Base-by-base conservation (phyloP, 2,113 vertebrate species). In the Malurus elegans region DNA sequence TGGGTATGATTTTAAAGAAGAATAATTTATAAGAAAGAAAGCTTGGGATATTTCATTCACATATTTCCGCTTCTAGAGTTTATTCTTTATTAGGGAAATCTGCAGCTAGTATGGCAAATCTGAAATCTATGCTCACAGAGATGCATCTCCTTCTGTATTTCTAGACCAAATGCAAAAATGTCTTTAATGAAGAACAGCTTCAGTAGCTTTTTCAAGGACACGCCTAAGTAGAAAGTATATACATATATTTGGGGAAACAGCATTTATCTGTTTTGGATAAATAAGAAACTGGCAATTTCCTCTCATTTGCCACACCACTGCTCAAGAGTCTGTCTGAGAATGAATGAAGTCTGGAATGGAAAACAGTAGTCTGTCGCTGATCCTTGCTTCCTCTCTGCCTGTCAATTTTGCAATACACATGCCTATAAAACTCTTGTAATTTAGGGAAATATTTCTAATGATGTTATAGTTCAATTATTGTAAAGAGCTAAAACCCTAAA, bases 301-400 rank as follows among this genome's bases (percentile, higher is more conserved):
- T 87, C 81, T 94, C 25, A 50, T 92, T 93, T 88, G 45, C 71
- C 79, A 80, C 82, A 90, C 38, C 82, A 73, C 54, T 81, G 71
- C 73, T 90, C 67, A 90, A 83, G 66, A 17, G 29, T 69, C 64
- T 86, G 28, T 61, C 64, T 81, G 79, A 79, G 62, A 90, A 57
- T 79, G n/a, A 86, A 61, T 26, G 50, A 50, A 87, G 71, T 54
- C 66, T 73, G 44, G 84, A 72, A 74, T 20, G 47, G 69, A 94
- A 95, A 93, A 85, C 2, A 78, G 54, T 48, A 82, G 74, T 70
- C 81, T 76, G 62, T 65, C 62, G 73, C 66, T 40, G 53, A 79
- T 82, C 66, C 88, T 83, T 82, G 38, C 40, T 69, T 82, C 42
- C 40, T 69, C 38, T 58, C 79, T 79, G 57, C 53, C 62, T 79